Conservation (phyloP, 2,888 invertebrate genomes). For the Eilema griseolum region DNA sequence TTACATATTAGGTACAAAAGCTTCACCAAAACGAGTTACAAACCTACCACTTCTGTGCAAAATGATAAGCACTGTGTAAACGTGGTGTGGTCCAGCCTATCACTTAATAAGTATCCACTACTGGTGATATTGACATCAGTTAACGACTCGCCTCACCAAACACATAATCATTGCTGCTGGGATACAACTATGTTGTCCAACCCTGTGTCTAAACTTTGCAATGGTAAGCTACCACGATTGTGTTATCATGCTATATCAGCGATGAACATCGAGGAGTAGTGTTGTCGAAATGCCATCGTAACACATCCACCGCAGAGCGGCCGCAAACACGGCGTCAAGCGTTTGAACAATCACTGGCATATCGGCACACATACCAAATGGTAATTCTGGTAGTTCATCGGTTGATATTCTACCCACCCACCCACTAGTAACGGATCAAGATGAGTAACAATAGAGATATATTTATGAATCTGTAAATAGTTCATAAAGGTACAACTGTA, state of each 20-base stretch:
- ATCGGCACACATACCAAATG: constrained; percentile 64
- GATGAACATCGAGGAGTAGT: constrained; percentile 50
- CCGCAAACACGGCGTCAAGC: constrained; percentile 71
- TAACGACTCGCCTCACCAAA: constrained; percentile 26
- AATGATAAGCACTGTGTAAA: constrained; percentile 53
- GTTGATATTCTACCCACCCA: constrained; percentile 52
- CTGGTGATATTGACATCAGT: constrained; percentile 32
- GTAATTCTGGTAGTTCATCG: constrained; percentile 58
- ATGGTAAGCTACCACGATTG: constrained; percentile 45
- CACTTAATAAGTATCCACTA: constrained; percentile 56
- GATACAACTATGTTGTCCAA: constrained; percentile 20
- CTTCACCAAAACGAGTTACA: constrained; percentile 18
- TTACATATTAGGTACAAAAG: constrained; percentile 8
- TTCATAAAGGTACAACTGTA: background rate
- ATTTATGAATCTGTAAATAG: background rate
- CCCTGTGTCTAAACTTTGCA: constrained; percentile 23
- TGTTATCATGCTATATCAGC: constrained; percentile 47
- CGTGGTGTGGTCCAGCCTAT: constrained; percentile 50
- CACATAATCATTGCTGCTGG: constrained; percentile 35
- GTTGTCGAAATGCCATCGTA: constrained; percentile 70
- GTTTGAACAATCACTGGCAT: constrained; percentile 73
- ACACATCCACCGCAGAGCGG: constrained; percentile 71
- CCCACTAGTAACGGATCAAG: constrained; percentile 34
- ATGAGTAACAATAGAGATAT: constrained; percentile 26
- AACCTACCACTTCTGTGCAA: constrained; percentile 22